A percentile compares a stretch with the other conserved stretches of the same genome.
These are phyloP conservation scores for Acronicta alni DNA, from an alignment of 2,888 invertebrate genomes.

Conservation along the genomic window DNA sequence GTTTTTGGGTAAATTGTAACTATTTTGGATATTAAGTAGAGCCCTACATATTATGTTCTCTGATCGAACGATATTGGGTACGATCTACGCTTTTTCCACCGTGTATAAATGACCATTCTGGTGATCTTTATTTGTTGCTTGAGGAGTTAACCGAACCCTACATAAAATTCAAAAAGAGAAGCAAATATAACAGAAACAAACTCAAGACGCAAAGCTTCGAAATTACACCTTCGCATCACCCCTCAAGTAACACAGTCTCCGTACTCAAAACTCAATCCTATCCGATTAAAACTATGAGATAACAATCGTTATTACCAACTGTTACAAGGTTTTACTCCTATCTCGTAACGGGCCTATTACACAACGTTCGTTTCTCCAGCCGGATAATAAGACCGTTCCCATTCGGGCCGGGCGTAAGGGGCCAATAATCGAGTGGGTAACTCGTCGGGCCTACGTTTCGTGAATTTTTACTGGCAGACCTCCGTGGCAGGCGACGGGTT, in stretches of 20 bases:
- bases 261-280: slow-evolving; percentile 19
- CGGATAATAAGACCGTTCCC: slow-evolving; percentile 67
- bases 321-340: slow-evolving; percentile 39
- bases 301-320: slow-evolving; percentile 49
- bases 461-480: slow-evolving; percentile 77
- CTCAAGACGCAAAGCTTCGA: too few species aligned
- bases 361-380: slow-evolving; percentile 41
- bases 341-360: slow-evolving; percentile 48
- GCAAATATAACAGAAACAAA: not conserved
- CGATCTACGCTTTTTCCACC: too few species aligned
- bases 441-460: slow-evolving; percentile 71
- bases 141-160: too few species aligned
- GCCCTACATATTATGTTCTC: too few species aligned
- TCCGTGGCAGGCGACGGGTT: slow-evolving; percentile 43
- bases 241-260: slow-evolving; percentile 7
- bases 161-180: too few species aligned
- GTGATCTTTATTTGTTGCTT: too few species aligned
- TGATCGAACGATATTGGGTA: too few species aligned
- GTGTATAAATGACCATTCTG: too few species aligned
- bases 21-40: too few species aligned
- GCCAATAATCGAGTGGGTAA: slow-evolving; percentile 71
- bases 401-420: slow-evolving; percentile 66
- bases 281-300: slow-evolving; percentile 48
- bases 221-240: not conserved
- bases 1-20: too few species aligned